Base-by-base conservation (phyloP, 1,140 invertebrate genomes). In the Bombus affinis region DNA sequence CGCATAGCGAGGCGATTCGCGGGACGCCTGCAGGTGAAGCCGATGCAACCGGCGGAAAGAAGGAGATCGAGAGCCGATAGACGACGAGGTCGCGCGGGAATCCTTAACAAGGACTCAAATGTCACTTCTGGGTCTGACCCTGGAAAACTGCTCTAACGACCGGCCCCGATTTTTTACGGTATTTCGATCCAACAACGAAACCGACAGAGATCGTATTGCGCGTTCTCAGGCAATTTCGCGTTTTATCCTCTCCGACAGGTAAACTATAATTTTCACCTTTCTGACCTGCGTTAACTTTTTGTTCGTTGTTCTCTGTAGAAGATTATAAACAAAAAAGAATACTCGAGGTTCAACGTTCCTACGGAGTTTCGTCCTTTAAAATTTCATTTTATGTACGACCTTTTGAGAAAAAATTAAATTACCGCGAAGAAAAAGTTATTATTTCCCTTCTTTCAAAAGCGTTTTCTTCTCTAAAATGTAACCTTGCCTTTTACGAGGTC, bases 91-190 rank as follows among this genome's bases (percentile, higher is more conserved):
- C 53, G 35, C 59, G 47, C 66, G 35, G 59, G 66, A 89, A 86
- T 89, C 81, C 79, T 81, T 80, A 91, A 86, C 75, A 90, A 85
- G 74, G 66, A 86, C 88, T 89, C 81, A 82, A 90, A 86, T 86
- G 72, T 88, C 74, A 85, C 84, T 85, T 75, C 78, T 81, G 72
- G 79, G 78, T 70, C 79, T 44, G 79, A 85, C 79, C 84, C 79
- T 81, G 79, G 79, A 85, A 85, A 85, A 81, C 78, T 81, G 62
- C 71, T 81, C 70, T 81, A 85, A 85, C 84, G 78, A 85, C 53
- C 68, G 57, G 44, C 39, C 32, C 3, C 25, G 39, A 70, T 80
- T 80, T 80, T 80, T 84, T 72, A 62, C 75, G 75, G 37, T 72
- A 57, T 73, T 75, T 85, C 66, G 76, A 76, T 59, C 71, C 39